A percentile compares a stretch with the other conserved stretches of the same genome.
These are phyloP conservation scores for Agelas oroides DNA, from an alignment of 37 sponge, comb jelly and placozoan species.

Conservation along the genomic window DNA sequence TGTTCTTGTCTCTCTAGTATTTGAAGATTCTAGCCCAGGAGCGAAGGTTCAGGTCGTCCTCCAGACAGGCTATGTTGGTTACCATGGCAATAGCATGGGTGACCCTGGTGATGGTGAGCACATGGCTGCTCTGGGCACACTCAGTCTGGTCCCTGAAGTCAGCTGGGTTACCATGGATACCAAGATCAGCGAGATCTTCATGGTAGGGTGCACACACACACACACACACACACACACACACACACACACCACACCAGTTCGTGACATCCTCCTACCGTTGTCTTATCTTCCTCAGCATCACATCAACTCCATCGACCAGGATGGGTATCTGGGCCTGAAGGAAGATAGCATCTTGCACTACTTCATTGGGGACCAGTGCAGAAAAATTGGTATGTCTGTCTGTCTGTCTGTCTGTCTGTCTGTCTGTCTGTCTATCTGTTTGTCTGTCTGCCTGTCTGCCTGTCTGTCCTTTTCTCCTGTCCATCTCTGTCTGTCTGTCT, in stretches of 20 bases:
- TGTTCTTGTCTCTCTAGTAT: slow-evolving; percentile 4
- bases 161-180: slow-evolving; percentile 76
- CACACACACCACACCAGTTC: not conserved
- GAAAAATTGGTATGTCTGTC: slow-evolving; percentile 40
- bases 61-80: not conserved
- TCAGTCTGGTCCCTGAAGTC: slow-evolving; percentile 54
- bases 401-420: not conserved
- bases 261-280: no score
- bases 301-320: slow-evolving; percentile 56
- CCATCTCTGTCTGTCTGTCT: not conserved
- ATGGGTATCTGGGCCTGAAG: slow-evolving; percentile 49
- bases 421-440: not conserved
- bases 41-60: slow-evolving; percentile 42
- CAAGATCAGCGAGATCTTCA: slow-evolving; percentile 64
- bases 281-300: slow-evolving; percentile 49
- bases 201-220: slow-evolving; percentile 31
- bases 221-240: not conserved
- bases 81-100: slow-evolving; percentile 9
- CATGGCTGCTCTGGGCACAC: slow-evolving; percentile 42
- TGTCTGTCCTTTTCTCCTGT: not conserved
- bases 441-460: not conserved
- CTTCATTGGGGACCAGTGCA: slow-evolving; percentile 51
- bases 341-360: slow-evolving; percentile 72
- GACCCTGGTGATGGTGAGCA: not conserved
- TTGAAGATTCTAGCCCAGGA: slow-evolving; percentile 46